phyloP scores from a whole-genome alignment of 1,140 invertebrate genomes.

The Epicauta chinensis region DNA sequence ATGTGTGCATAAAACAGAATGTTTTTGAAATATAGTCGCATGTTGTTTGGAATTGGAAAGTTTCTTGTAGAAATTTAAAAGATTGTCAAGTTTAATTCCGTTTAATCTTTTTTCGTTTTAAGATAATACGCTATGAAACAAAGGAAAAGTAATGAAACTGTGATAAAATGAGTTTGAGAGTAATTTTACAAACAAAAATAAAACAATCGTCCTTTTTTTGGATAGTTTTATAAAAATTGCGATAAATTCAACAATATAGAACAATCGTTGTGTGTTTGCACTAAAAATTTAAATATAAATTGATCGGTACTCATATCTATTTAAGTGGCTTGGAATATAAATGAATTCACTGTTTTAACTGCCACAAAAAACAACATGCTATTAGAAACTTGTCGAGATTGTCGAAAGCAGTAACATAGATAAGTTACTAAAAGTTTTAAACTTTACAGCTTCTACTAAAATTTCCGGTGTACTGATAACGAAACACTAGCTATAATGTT shows the following conservation, averaged over 20 bases:
- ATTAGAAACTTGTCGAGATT: conserved; percentile 1
- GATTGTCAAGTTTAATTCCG: background rate
- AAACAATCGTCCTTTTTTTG: too few relatives aligned
- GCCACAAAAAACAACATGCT: background rate
- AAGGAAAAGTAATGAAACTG: background rate
- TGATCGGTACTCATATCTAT: background rate
- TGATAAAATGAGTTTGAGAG: conserved; percentile 1
- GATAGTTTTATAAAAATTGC: too few relatives aligned
- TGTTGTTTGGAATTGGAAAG: background rate
- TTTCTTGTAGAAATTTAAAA: background rate
- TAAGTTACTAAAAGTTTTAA: conserved; percentile 7
- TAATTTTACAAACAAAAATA: background rate
- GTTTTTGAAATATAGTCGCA: too few relatives aligned
- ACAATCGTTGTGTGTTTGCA: too few relatives aligned
- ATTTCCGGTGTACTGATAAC: conserved; percentile 8
- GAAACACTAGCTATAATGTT: conserved; percentile 3
- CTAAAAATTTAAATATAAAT: conserved; percentile 1
- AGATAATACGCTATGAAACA: conserved; percentile 1
- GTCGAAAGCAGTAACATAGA: conserved; percentile 4
- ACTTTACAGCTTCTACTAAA: conserved; percentile 10
- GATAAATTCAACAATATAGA: too few relatives aligned
- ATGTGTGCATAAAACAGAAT: too few relatives aligned
- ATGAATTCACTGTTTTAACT: too few relatives aligned
- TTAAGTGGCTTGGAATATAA: background rate
- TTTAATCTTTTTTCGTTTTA: background rate